Base-by-base conservation (phyloP, 1,140 invertebrate species). In the Pristionchus pacificus region DNA sequence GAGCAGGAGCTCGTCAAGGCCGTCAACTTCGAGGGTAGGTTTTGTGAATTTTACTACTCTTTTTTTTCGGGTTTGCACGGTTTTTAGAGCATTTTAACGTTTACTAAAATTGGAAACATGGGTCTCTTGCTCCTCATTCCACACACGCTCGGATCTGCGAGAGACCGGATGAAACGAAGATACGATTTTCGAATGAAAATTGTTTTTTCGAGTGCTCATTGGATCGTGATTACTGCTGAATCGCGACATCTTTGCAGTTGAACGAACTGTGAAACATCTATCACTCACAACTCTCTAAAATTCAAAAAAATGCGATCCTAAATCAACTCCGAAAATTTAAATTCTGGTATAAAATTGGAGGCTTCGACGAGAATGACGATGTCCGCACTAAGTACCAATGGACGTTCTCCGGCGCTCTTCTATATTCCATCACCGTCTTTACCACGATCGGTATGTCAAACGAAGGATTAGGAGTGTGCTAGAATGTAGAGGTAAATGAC, bases 351-450 rank as follows among this genome's bases (percentile, higher is more conserved):
- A n/a, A n/a, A n/a, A n/a, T n/a, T n/a, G n/a, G n/a, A 80, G 79
- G 91, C 0, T 95, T 93, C 84, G 89, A 90, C 84, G 91, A 90
- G 2, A 85, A 90, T 33, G 88, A 89, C 29, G 87, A 88, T 1
- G 85, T 88, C 31, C 89, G 73, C 27, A 68, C 71, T 24, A 82
- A 58, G 24, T 83, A 64, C 69, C 83, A 84, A 78, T 97, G 91
- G 91, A 89, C 89, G 0, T 91, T 91, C 80, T 89, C 89, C 62
- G 90, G 90, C 63, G 90, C 91, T 1, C 84, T 92, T 3, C 87
- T 93, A 25, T 93, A 92, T 82, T 90, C 90, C 30, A 88, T 92
- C 72, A 91, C 90, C 65, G 89, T 92, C 77, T 90, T 92, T 80
- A 93, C 91, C 24, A 92, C 91, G 55, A 91, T 92, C 77, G 91